Evolutionary conservation across 1,140 invertebrate species (phyloP).

Genomic region (Epicauta chinensis): DNA sequence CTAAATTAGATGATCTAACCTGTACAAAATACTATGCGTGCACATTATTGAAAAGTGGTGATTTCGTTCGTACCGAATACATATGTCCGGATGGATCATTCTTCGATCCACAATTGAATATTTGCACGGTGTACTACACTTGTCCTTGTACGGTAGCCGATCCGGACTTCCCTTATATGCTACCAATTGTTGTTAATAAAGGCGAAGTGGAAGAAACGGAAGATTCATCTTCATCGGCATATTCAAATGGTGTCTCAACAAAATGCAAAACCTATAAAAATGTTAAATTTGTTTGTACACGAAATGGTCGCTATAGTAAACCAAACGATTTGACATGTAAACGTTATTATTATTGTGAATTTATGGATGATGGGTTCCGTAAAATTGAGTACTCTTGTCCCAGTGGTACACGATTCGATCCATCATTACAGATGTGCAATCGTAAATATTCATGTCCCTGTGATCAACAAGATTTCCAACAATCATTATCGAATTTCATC

Average conservation of each 20-base stretch:
- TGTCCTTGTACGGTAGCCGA: constrained; percentile 1
- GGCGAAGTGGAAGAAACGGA: neutral
- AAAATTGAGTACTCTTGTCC: constrained; percentile 12
- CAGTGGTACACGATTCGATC: constrained; percentile 11
- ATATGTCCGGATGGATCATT: constrained; percentile 1
- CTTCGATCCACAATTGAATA: constrained; percentile 4
- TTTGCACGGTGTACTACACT: constrained; percentile 1
- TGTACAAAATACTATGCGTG: constrained; percentile 11
- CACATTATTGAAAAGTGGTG: neutral
- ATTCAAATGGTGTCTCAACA: too few species aligned
- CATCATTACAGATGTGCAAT: constrained; percentile 8
- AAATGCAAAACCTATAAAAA: too few species aligned
- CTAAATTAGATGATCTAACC: neutral
- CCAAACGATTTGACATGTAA: constrained; percentile 1
- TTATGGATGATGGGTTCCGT: constrained; percentile 12
- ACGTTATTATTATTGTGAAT: constrained; percentile 10
- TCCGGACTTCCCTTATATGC: neutral
- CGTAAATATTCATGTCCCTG: constrained; percentile 5
- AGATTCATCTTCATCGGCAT: too few species aligned
- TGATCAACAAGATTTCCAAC: neutral
- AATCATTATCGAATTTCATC: too few species aligned
- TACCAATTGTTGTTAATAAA: neutral
- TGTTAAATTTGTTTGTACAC: constrained; percentile 3
- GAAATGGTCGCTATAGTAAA: constrained; percentile 10
- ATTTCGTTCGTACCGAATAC: constrained; percentile 2